Evolutionary conservation across 2,113 vertebrate genomes (phyloP).

Genomic region (Eulemur macaco): DNA sequence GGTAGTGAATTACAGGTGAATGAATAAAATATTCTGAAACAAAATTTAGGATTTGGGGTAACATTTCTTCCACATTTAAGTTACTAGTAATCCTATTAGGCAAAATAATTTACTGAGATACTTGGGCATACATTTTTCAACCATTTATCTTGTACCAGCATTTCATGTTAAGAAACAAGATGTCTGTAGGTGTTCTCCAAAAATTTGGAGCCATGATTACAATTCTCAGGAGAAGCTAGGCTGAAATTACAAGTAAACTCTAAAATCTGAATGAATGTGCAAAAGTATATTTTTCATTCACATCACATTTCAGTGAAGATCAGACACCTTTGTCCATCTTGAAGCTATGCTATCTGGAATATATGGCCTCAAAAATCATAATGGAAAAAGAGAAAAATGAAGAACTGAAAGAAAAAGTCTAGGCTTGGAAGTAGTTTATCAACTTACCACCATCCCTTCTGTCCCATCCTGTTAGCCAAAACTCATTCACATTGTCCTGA

Average conservation of each 20-base stretch:
- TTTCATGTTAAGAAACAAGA: background rate
- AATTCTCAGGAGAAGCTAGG: background rate
- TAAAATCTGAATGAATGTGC: background rate
- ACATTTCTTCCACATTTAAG: background rate
- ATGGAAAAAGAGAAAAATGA: background rate
- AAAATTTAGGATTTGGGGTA: background rate
- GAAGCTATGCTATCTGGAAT: background rate
- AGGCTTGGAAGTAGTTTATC: background rate
- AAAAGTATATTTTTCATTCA: background rate
- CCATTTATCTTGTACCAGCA: background rate
- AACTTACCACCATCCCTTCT: background rate
- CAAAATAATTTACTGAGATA: background rate
- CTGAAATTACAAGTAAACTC: background rate
- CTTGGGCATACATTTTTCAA: background rate
- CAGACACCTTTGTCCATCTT: background rate
- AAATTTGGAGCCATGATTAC: background rate
- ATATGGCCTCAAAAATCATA: background rate
- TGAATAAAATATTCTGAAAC: background rate
- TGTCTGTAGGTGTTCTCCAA: background rate
- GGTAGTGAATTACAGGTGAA: background rate
- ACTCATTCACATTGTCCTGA: background rate
- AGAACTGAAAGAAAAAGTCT: background rate
- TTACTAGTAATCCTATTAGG: background rate
- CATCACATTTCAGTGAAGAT: background rate
- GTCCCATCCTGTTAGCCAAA: background rate